Conservation (phyloP, 1,140 invertebrate genomes). For the Drosophila biarmipes region DNA sequence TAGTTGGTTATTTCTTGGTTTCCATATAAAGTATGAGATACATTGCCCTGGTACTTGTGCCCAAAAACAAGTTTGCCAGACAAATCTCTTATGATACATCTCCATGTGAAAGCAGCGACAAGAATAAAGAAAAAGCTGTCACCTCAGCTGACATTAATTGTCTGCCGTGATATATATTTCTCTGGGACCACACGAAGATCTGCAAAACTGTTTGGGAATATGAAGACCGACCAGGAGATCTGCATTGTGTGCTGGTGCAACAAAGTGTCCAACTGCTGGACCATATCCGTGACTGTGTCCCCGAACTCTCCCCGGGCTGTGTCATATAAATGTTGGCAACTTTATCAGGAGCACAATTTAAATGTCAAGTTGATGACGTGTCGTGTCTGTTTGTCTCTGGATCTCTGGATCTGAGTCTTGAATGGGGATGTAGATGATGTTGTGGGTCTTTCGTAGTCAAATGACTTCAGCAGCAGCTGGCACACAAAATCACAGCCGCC, state of each 20-base stretch:
- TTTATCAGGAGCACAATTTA: slow-evolving; percentile 81
- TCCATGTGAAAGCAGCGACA: slow-evolving; percentile 33
- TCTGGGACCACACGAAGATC: slow-evolving; percentile 55
- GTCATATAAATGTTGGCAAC: slow-evolving; percentile 73
- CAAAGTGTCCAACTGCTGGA: slow-evolving; percentile 52
- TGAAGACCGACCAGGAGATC: slow-evolving; percentile 55
- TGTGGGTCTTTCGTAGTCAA: slow-evolving; percentile 22
- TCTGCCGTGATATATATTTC: slow-evolving; percentile 63
- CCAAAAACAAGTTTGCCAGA: not conserved
- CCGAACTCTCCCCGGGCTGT: not conserved
- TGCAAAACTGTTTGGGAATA: slow-evolving; percentile 42
- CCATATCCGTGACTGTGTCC: not conserved
- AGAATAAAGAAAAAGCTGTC: slow-evolving; percentile 53
- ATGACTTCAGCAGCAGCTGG: slow-evolving; percentile 60
- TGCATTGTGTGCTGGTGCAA: slow-evolving; percentile 40
- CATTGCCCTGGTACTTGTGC: not conserved
- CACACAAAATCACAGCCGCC: slow-evolving; percentile 29
- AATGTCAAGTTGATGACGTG: slow-evolving; percentile 77
- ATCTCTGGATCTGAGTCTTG: slow-evolving; percentile 10
- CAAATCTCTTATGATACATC: not conserved
- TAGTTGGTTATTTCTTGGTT: not conserved
- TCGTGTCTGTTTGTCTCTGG: slow-evolving; percentile 66
- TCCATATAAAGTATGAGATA: not conserved
- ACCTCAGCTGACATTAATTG: slow-evolving; percentile 70
- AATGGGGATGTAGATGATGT: slow-evolving; percentile 24